phyloP scores from a whole-genome alignment of 92 coral and sea anemone genomes.

The Parazoanthus darwini region DNA sequence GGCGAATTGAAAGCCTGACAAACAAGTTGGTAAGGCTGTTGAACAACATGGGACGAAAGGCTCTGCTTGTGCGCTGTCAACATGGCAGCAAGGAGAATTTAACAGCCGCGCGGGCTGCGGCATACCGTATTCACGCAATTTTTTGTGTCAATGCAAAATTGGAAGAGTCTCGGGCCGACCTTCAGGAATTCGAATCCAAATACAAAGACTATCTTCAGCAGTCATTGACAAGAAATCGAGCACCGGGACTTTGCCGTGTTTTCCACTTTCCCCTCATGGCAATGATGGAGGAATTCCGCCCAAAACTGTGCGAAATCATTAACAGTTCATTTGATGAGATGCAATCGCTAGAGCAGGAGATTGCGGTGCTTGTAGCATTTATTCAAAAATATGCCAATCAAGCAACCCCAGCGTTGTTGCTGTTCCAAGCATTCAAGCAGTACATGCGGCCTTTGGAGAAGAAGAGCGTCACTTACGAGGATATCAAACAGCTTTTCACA shows the following conservation, averaged over 20 bases:
- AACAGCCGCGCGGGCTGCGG: conserved; percentile 39
- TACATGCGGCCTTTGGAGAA: conserved; percentile 42
- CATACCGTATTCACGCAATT: conserved; percentile 56
- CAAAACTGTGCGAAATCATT: conserved; percentile 67
- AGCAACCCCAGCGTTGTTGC: conserved; percentile 76
- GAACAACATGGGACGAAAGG: conserved; percentile 67
- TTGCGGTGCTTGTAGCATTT: conserved; percentile 83
- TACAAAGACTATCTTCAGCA: conserved; percentile 67
- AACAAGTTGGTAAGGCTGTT: conserved; percentile 68
- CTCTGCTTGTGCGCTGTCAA: conserved; percentile 73
- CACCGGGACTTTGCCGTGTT: conserved; percentile 63
- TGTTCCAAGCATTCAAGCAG: conserved; percentile 69
- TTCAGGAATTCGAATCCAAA: conserved; percentile 65
- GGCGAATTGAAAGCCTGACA: conserved; percentile 61
- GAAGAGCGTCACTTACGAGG: conserved; percentile 63
- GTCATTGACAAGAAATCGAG: conserved; percentile 24
- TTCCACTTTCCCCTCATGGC: conserved; percentile 91
- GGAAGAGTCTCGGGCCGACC: conserved; percentile 77
- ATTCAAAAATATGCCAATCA: conserved; percentile 76
- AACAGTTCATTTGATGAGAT: conserved; percentile 67
- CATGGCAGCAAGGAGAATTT: conserved; percentile 52
- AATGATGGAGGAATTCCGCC: conserved; percentile 66
- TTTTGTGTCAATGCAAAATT: conserved; percentile 73
- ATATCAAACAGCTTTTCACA: conserved; percentile 68
- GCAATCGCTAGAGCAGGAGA: conserved; percentile 59